Evolutionary conservation across 92 coral and sea anemone species (phyloP).

Genomic region (Umimayanthus kanabou): DNA sequence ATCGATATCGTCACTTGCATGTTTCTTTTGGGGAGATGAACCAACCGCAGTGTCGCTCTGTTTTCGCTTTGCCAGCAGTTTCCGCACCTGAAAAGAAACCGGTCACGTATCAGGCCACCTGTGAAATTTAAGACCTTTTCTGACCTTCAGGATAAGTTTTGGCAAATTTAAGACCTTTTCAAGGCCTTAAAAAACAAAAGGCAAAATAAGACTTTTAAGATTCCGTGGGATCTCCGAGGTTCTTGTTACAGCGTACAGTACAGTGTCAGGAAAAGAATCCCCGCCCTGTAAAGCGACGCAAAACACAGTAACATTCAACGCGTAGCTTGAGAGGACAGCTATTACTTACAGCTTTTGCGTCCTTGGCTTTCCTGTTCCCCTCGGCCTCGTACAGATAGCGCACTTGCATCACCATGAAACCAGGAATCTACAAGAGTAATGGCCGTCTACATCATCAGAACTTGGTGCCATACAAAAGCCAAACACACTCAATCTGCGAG

Average conservation of each 20-base stretch:
- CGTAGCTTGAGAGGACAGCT: not conserved
- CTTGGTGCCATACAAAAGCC: no score
- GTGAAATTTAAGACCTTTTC: no score
- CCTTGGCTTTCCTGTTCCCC: slow-evolving; percentile 81
- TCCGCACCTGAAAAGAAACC: slow-evolving; percentile 60
- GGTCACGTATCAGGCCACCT: no score
- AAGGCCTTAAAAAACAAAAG: no score
- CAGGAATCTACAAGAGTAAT: slow-evolving; percentile 70
- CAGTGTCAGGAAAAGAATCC: not conserved
- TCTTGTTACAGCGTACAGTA: not conserved
- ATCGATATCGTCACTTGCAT: slow-evolving; percentile 72
- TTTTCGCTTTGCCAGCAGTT: slow-evolving; percentile 65
- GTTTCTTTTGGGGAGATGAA: slow-evolving; percentile 68
- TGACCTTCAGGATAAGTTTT: no score
- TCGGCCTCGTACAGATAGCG: slow-evolving; percentile 94
- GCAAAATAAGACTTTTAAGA: no score
- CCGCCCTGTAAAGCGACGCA: not conserved
- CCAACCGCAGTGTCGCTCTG: slow-evolving; percentile 55
- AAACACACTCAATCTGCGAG: no score
- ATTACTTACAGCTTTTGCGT: slow-evolving; percentile 78
- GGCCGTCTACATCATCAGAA: no score
- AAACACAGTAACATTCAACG: not conserved
- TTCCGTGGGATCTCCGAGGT: no score
- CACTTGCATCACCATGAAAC: slow-evolving; percentile 99
- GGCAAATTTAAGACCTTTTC: no score